Conservation (phyloP, 2,113 vertebrate species). For the Numenius arquata region DNA sequence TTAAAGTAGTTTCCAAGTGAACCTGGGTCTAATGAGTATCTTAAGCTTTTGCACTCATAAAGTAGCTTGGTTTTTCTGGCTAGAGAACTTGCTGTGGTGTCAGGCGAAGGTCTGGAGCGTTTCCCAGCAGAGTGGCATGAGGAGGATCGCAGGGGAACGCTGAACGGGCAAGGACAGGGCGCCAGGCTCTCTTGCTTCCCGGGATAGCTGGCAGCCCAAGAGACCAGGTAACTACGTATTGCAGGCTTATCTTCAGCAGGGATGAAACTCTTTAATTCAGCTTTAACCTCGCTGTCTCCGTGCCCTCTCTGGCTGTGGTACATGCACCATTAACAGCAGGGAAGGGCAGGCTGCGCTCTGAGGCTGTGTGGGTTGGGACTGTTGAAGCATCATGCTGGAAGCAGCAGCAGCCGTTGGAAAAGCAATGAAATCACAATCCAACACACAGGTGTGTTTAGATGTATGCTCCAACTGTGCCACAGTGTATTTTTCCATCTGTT, state of each 20-base stretch:
- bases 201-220: background rate
- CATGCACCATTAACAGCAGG: background rate
- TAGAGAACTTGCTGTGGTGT: background rate
- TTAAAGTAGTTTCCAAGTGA: background rate
- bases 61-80: background rate
- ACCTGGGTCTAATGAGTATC: background rate
- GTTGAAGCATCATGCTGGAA: background rate
- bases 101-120: background rate
- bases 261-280: background rate
- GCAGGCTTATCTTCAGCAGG: background rate
- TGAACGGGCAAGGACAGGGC: accelerated
- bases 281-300: background rate
- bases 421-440: background rate
- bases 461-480: background rate
- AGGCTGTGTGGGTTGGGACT: background rate
- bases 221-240: background rate
- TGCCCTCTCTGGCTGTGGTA: background rate
- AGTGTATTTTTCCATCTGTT: background rate
- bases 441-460: background rate
- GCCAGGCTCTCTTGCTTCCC: background rate
- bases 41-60: background rate
- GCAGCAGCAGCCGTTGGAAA: background rate
- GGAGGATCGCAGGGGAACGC: background rate
- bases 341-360: background rate
- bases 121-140: background rate